phyloP scores from a whole-genome alignment of 2,113 vertebrate species.

The Danio rerio region DNA sequence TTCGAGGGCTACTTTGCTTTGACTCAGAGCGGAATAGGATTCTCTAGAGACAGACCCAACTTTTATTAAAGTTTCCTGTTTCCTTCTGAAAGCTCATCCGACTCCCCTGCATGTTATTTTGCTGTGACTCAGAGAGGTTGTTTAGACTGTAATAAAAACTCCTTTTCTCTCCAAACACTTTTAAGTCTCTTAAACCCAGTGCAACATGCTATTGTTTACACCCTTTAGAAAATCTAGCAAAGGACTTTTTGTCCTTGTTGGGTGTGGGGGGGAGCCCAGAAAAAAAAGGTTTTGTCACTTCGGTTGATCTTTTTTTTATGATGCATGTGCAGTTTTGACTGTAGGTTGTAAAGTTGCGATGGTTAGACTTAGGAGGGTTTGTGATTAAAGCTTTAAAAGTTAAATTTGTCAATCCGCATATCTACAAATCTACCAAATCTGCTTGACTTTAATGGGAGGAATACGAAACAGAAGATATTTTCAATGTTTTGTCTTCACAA shows the following conservation, averaged over 20 bases:
- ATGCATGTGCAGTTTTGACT: not conserved
- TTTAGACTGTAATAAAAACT: slow-evolving; percentile 1
- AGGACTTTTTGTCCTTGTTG: not conserved
- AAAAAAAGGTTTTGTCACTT: not conserved
- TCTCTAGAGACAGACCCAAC: slow-evolving; percentile 69
- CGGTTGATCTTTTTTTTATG: not conserved
- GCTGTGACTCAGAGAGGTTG: slow-evolving; percentile 46
- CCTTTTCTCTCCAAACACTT: not conserved
- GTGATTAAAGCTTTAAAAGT: not conserved
- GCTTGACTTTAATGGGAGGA: too few relatives aligned
- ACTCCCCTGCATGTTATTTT: slow-evolving; percentile 64
- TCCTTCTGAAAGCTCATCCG: slow-evolving; percentile 46
- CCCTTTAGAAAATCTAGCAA: not conserved
- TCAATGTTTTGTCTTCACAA: too few relatives aligned
- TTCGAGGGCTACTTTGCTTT: slow-evolving; percentile 56
- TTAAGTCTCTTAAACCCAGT: slow-evolving; percentile 4
- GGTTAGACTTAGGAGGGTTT: not conserved
- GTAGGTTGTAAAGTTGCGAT: not conserved
- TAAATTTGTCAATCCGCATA: not conserved
- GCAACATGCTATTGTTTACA: not conserved
- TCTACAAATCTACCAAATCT: not conserved
- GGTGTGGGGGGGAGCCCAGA: not conserved
- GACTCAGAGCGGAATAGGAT: slow-evolving; percentile 70
- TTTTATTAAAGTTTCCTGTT: slow-evolving; percentile 66
- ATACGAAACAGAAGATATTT: too few relatives aligned